Conservation (phyloP, 2,113 vertebrate genomes). For the Reinhardtius hippoglossoides region DNA sequence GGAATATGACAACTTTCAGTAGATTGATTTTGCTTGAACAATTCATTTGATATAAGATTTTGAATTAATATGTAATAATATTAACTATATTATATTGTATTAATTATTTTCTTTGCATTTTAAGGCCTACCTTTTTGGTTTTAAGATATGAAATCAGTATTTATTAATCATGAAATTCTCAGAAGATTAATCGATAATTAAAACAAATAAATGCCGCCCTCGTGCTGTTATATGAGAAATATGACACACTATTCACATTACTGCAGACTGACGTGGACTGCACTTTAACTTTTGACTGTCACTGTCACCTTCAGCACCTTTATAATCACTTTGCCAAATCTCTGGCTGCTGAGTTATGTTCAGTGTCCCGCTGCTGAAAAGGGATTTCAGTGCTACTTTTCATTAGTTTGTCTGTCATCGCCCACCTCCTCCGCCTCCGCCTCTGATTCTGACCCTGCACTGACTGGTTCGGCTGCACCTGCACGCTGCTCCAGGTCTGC, state of each 20-base stretch:
- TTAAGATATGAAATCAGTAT: no score
- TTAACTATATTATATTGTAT: no score
- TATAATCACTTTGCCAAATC: constrained; percentile 40
- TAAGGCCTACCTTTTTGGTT: no score
- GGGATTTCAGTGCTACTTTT: constrained; percentile 57
- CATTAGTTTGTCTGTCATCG: constrained; percentile 59
- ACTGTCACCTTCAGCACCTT: constrained; percentile 22
- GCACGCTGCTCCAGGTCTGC: constrained; percentile 25
- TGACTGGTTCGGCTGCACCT: constrained; percentile 56
- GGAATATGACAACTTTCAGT: no score
- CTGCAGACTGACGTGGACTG: constrained; percentile 7
- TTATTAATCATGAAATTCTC: no score
- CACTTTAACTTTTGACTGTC: constrained; percentile 17
- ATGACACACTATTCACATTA: background rate
- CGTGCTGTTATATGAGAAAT: no score
- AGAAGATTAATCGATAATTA: no score
- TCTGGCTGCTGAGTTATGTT: constrained; percentile 61
- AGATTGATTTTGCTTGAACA: no score
- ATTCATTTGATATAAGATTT: no score
- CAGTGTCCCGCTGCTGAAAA: constrained; percentile 19
- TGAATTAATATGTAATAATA: no score
- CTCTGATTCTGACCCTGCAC: constrained; percentile 42
- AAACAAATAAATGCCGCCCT: no score
- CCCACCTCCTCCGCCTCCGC: constrained; percentile 36
- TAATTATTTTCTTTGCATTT: no score